These are phyloP conservation scores for Bagarius yarrelli DNA, from an alignment of 2,113 vertebrate genomes.

Conservation along the genomic window DNA sequence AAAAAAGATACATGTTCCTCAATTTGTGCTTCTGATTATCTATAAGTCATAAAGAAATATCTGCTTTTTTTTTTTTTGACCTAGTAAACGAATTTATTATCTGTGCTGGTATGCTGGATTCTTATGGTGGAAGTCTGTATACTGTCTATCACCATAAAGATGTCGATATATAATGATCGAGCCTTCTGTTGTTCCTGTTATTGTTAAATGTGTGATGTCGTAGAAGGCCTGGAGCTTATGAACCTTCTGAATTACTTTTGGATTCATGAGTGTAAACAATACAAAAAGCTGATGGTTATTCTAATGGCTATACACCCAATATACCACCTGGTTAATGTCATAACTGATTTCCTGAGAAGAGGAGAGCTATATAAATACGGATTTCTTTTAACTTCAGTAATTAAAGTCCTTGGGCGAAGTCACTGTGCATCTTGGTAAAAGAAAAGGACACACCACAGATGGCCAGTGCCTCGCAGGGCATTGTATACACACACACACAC, in stretches of 20 bases:
- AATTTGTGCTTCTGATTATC: not conserved
- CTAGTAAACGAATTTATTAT: too few species aligned
- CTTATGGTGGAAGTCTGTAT: not conserved
- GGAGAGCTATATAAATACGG: too few species aligned
- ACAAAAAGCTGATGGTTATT: not conserved
- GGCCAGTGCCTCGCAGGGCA: too few species aligned
- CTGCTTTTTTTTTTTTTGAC: too few species aligned
- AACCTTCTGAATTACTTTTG: not conserved
- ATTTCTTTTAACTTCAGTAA: not conserved
- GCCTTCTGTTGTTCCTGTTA: not conserved
- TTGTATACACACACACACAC: too few species aligned
- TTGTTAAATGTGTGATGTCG: not conserved
- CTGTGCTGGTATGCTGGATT: not conserved
- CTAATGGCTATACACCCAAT: not conserved
- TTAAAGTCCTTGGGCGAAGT: not conserved
- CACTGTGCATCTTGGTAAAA: too few species aligned
- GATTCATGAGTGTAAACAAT: not conserved
- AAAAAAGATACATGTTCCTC: not conserved
- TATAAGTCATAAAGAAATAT: not conserved
- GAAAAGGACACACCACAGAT: too few species aligned
- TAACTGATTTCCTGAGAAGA: not conserved
- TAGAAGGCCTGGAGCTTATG: not conserved
- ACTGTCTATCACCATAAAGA: not conserved
- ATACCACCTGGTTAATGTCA: not conserved
- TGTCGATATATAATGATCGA: not conserved